Percentiles rank a stretch among this genome's conserved stretches.
Conservation (phyloP, 1,140 invertebrate genomes). For the Bemisia tabaci region DNA sequence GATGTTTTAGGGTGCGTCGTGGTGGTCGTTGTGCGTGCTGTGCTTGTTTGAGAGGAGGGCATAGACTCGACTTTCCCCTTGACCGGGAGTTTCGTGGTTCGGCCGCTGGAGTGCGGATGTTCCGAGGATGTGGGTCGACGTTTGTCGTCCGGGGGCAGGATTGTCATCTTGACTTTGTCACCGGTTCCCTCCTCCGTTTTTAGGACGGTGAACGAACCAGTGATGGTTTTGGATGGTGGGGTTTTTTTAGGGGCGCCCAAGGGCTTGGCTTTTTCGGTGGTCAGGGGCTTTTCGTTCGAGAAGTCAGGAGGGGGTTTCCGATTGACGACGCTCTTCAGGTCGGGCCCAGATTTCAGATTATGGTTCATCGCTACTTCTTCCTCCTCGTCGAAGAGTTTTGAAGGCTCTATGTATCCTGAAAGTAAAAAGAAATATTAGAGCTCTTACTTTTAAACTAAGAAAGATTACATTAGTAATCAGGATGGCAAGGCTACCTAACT, state of each 20-base stretch:
- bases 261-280: neutral
- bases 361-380: slow-evolving; percentile 5
- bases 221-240: neutral
- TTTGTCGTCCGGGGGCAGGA: slow-evolving; percentile 1
- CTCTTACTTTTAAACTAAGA: no score
- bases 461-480: no score
- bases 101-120: neutral
- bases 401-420: slow-evolving; percentile 20
- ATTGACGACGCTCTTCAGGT: neutral
- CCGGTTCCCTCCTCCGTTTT: neutral
- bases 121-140: neutral
- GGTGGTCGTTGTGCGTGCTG: neutral
- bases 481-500: no score
- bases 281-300: neutral
- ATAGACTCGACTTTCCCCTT: neutral
- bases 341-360: neutral
- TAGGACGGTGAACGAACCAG: neutral
- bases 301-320: neutral
- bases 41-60: neutral
- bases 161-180: slow-evolving; percentile 7
- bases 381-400: slow-evolving; percentile 5
- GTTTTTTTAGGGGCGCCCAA: neutral
- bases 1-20: neutral
- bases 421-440: neutral
- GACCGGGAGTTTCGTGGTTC: neutral